Percentiles rank a stretch among this genome's conserved stretches.
Conservation (phyloP, 2,888 invertebrate species). For the Drosophila greeni region DNA sequence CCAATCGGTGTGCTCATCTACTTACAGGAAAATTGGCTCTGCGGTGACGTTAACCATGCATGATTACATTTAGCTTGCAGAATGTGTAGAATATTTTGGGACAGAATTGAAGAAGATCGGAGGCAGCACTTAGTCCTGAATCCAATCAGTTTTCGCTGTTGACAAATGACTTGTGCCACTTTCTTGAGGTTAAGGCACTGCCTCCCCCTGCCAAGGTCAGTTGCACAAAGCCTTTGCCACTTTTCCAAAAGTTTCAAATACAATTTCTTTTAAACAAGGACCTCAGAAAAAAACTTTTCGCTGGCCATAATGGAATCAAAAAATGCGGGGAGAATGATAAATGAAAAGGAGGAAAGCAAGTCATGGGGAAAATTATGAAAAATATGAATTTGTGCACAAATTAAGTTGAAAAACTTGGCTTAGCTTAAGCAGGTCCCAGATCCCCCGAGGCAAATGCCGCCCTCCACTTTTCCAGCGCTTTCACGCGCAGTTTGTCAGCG, state of each 20-base stretch:
- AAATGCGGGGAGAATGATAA: constrained; percentile 30
- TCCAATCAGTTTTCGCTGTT: constrained; percentile 62
- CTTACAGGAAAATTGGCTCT: constrained; percentile 49
- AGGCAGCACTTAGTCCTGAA: constrained; percentile 46
- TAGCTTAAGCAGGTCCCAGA: constrained; percentile 28
- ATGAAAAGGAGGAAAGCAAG: neutral
- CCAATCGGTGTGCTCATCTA: neutral
- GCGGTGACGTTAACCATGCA: constrained; percentile 51
- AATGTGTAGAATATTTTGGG: neutral
- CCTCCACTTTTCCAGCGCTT: constrained; percentile 11
- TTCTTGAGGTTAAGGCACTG: constrained; percentile 42
- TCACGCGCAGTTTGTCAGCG: constrained; percentile 30
- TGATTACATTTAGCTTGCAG: too few species aligned
- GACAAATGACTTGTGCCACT: constrained; percentile 69
- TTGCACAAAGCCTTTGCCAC: constrained; percentile 47
- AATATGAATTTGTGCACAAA: constrained; percentile 50
- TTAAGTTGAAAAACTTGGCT: constrained; percentile 60
- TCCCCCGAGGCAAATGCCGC: neutral
- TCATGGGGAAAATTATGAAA: constrained; percentile 21
- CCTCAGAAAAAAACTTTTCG: constrained; percentile 45
- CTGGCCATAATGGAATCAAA: constrained; percentile 28
- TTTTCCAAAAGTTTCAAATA: constrained; percentile 60
- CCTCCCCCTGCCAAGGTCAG: neutral
- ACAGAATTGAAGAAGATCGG: neutral
- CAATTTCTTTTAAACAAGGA: too few species aligned